Percentiles rank a stretch among this genome's conserved stretches.
Evolutionary conservation across 2,888 invertebrate species (phyloP).

Genomic region (Scrobipalpa atriplicella): DNA sequence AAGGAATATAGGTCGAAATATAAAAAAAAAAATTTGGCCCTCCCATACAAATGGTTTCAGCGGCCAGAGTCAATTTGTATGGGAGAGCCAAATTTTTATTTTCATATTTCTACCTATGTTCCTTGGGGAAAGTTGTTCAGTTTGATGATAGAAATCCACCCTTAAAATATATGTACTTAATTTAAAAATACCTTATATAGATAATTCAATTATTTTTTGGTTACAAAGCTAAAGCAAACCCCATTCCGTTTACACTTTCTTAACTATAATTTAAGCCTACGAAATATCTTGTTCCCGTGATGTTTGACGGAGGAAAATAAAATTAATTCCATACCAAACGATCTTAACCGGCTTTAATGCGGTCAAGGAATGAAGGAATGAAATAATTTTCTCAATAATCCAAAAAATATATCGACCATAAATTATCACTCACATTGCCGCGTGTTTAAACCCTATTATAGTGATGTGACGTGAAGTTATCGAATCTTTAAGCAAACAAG

Average conservation of each 20-base stretch:
- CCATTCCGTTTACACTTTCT: neutral
- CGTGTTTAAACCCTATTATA: slow-evolving; percentile 68
- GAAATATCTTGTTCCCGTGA: neutral
- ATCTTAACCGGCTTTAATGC: slow-evolving; percentile 48
- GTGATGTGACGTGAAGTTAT: slow-evolving; percentile 43
- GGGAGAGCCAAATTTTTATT: too few relatives aligned
- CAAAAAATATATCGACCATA: slow-evolving; percentile 76
- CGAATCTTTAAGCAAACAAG: neutral
- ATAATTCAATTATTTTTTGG: too few relatives aligned
- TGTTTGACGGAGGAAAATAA: slow-evolving; percentile 42
- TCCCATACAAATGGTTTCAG: too few relatives aligned
- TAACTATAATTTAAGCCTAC: neutral
- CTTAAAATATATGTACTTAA: too few relatives aligned
- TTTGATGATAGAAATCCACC: too few relatives aligned
- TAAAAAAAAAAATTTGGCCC: too few relatives aligned
- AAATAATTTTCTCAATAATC: slow-evolving; percentile 79
- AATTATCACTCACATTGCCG: slow-evolving; percentile 69
- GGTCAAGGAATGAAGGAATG: slow-evolving; percentile 66
- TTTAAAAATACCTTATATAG: too few relatives aligned
- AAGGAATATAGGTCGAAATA: too few relatives aligned
- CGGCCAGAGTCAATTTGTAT: too few relatives aligned
- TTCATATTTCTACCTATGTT: too few relatives aligned
- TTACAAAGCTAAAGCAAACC: too few relatives aligned
- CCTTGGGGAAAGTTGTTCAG: too few relatives aligned
- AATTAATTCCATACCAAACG: slow-evolving; percentile 50